Evolutionary conservation across 2,113 vertebrate genomes (phyloP).

Genomic region (Cyanocitta stelleri): DNA sequence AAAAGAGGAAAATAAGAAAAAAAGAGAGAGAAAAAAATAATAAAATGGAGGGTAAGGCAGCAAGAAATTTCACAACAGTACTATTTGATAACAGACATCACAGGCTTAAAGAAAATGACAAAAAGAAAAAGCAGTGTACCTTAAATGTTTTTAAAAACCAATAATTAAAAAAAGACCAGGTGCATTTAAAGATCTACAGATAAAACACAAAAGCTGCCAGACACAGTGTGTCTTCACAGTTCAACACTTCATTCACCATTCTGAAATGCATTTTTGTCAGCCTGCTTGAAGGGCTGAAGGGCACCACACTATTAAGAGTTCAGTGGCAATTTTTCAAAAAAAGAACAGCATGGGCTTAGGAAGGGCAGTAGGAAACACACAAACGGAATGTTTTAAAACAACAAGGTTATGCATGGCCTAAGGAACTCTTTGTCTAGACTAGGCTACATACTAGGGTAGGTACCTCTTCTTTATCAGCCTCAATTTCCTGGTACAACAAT

Average conservation of each 20-base stretch:
- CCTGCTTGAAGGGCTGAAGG: constrained; percentile 43
- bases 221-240: neutral
- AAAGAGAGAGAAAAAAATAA: neutral
- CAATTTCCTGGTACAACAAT: constrained; percentile 91
- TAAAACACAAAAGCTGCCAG: neutral
- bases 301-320: constrained; percentile 34
- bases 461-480: constrained; percentile 94
- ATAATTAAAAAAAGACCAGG: neutral
- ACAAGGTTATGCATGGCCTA: constrained; percentile 71
- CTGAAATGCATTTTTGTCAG: constrained; percentile 44
- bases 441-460: constrained; percentile 74
- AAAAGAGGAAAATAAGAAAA: neutral
- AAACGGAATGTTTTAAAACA: constrained; percentile 42
- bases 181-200: neutral
- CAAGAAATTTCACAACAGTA: constrained; percentile 1
- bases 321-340: constrained; percentile 12
- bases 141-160: neutral
- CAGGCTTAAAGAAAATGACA: constrained; percentile 56
- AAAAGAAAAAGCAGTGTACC: neutral
- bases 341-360: constrained; percentile 8
- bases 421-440: constrained; percentile 77
- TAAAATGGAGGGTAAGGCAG: neutral
- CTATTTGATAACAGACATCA: constrained; percentile 32
- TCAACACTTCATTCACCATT: neutral
- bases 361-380: constrained; percentile 34